These are phyloP conservation scores for Diadophis punctatus DNA, from an alignment of 2,113 vertebrate genomes.

Conservation along the genomic window DNA sequence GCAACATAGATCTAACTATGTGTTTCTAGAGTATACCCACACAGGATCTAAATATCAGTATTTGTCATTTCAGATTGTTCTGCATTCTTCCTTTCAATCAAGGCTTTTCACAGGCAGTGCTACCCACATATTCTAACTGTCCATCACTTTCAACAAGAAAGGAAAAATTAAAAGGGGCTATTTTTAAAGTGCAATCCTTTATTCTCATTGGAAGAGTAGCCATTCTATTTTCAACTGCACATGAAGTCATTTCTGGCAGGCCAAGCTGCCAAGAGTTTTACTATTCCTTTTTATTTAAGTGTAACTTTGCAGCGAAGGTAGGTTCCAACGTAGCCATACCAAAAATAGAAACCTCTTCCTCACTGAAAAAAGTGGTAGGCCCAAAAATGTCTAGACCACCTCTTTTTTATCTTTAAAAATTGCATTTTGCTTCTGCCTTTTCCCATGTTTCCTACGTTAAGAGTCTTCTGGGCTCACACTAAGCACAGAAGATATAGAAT, in stretches of 20 bases:
- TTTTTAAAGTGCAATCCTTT: background rate
- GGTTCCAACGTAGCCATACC: background rate
- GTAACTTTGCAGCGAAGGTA: background rate
- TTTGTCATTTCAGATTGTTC: background rate
- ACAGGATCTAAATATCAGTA: constrained; percentile 22
- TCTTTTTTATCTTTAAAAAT: background rate
- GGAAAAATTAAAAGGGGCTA: background rate
- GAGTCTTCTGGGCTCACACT: background rate
- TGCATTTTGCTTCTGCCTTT: background rate
- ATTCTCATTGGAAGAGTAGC: background rate
- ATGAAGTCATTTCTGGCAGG: background rate
- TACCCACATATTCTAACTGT: constrained; percentile 18
- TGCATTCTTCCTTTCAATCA: background rate
- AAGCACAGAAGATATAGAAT: background rate
- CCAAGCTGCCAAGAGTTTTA: background rate
- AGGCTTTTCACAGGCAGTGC: background rate
- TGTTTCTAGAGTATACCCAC: background rate
- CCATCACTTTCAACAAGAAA: background rate
- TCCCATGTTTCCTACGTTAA: background rate
- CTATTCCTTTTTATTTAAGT: background rate
- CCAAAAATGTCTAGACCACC: background rate
- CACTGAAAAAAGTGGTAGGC: background rate
- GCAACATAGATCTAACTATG: background rate
- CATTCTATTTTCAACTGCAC: background rate
- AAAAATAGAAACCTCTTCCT: background rate